phyloP scores from a whole-genome alignment of 2,113 vertebrate species.

The Eurypyga helias region DNA sequence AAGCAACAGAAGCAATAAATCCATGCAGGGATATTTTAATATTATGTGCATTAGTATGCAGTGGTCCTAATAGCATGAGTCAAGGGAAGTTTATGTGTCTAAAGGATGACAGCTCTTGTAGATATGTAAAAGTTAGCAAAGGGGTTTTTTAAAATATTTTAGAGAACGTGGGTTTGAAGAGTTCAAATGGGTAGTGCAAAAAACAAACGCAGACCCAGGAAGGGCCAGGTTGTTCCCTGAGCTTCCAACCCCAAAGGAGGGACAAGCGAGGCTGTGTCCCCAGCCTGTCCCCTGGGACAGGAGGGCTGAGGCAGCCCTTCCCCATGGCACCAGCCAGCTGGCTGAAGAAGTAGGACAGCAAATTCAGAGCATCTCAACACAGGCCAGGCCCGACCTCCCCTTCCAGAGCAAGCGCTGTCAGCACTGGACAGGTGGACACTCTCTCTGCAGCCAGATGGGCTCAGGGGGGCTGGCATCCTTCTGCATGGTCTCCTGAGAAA shows the following conservation, averaged over 20 bases:
- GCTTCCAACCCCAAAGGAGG: neutral
- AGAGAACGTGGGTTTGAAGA: neutral
- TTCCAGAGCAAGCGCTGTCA: neutral
- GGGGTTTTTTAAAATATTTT: neutral
- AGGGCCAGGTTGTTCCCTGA: neutral
- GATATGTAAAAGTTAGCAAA: neutral
- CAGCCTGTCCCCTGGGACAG: neutral
- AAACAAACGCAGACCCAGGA: neutral
- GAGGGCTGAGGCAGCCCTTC: neutral
- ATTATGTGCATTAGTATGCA: neutral
- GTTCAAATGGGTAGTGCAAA: neutral
- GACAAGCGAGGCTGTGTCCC: neutral
- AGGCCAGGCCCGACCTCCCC: neutral
- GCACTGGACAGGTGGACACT: rapidly evolving
- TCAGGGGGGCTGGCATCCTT: neutral
- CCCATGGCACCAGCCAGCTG: rapidly evolving
- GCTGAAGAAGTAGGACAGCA: neutral
- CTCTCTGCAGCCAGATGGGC: neutral
- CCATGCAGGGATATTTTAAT: neutral
- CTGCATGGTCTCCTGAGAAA: neutral
- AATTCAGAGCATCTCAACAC: neutral
- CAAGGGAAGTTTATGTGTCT: neutral
- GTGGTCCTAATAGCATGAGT: neutral
- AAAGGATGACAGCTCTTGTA: neutral
- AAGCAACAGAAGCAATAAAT: neutral